These are phyloP conservation scores for Bradysia coprophila DNA, from an alignment of 1,140 invertebrate genomes.

Conservation along the genomic window DNA sequence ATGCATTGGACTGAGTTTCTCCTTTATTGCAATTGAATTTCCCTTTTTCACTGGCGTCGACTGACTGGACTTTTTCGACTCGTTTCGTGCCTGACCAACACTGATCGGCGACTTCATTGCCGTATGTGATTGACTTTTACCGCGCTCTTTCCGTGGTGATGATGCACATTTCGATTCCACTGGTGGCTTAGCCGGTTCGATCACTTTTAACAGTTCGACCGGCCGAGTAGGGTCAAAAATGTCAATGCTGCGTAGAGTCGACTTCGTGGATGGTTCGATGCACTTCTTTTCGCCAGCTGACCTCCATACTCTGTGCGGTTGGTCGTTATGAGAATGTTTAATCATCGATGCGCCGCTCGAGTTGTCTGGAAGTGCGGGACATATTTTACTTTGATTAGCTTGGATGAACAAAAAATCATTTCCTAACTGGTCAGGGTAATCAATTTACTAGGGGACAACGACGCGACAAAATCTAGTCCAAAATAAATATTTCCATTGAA, in stretches of 20 bases:
- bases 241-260: no score
- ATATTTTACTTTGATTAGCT: no score
- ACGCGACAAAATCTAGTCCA: no score
- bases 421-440: no score
- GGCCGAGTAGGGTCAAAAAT: no score
- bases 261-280: background rate
- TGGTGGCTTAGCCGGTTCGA: background rate
- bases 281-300: constrained; percentile 4
- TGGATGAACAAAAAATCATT: no score
- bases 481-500: no score
- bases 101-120: background rate
- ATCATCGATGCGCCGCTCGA: no score
- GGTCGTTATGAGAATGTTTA: background rate
- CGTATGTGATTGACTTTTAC: background rate
- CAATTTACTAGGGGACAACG: no score
- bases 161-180: background rate
- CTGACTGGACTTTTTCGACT: background rate
- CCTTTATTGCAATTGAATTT: no score
- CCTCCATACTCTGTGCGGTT: constrained; percentile 1
- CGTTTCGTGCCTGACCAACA: background rate
- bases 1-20: background rate
- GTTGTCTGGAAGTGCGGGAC: no score
- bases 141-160: constrained; percentile 1
- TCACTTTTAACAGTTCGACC: background rate
- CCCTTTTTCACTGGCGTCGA: background rate